Conservation (phyloP, 2,113 vertebrate species). For the Catharus minimus region DNA sequence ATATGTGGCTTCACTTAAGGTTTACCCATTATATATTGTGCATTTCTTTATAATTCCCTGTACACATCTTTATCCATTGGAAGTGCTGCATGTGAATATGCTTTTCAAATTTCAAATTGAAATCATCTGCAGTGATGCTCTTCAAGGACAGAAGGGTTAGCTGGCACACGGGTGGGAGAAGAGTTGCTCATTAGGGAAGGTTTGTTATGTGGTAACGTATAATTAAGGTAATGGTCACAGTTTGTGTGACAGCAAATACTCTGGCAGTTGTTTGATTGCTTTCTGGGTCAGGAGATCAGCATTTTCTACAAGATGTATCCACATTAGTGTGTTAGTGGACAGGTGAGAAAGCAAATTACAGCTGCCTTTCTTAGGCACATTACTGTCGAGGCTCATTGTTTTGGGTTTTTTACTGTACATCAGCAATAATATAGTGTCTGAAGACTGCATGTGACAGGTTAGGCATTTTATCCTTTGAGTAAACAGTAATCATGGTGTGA, state of each 20-base stretch:
- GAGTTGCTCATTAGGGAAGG: conserved; percentile 76
- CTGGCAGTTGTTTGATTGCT: conserved; percentile 75
- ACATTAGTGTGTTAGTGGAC: conserved; percentile 77
- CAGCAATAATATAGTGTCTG: conserved; percentile 75
- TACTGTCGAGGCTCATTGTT: conserved; percentile 63
- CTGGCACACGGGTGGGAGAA: conserved; percentile 57
- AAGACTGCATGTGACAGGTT: conserved; percentile 79
- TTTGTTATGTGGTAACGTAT: conserved; percentile 73
- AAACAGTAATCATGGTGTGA: conserved; percentile 83
- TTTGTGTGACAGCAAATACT: conserved; percentile 71
- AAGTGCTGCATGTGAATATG: conserved; percentile 46
- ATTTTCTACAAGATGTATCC: conserved; percentile 73
- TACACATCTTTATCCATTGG: conserved; percentile 39
- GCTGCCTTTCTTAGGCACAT: conserved; percentile 69
- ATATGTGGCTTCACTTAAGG: neutral
- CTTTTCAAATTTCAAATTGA: conserved; percentile 53
- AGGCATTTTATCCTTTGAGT: conserved; percentile 83
- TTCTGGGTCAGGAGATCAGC: conserved; percentile 74
- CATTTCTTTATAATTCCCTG: conserved; percentile 23
- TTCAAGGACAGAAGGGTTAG: conserved; percentile 73
- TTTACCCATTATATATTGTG: neutral
- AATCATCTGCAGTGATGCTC: conserved; percentile 22
- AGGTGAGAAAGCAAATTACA: conserved; percentile 79
- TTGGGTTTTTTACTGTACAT: conserved; percentile 71
- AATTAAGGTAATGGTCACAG: conserved; percentile 77